Percentiles rank a stretch among this genome's conserved stretches.
Evolutionary conservation across 2,888 invertebrate species (phyloP).

Genomic region (Venustoraphidia nigricollis): DNA sequence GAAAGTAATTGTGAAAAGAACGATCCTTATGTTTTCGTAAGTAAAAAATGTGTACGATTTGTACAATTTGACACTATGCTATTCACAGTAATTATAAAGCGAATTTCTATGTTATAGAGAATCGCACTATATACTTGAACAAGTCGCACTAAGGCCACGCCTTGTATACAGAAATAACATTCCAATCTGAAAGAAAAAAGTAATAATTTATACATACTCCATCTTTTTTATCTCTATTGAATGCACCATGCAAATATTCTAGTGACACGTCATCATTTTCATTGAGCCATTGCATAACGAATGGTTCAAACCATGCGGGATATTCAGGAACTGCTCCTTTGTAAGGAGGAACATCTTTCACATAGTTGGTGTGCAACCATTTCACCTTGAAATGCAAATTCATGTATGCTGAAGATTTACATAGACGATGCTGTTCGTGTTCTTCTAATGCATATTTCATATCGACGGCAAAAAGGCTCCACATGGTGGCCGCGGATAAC

Average conservation of each 20-base stretch:
- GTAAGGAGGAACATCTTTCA: conserved; percentile 92
- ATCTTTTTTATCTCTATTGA: conserved; percentile 92
- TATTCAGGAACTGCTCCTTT: conserved; percentile 97
- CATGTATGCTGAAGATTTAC: conserved; percentile 99
- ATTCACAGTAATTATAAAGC: no score
- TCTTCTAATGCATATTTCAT: conserved; percentile 97
- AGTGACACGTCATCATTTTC: conserved; percentile 99
- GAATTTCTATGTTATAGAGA: no score
- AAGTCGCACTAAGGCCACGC: no score
- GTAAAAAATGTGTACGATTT: no score
- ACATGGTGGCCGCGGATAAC: conserved; percentile 94
- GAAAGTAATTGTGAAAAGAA: no score
- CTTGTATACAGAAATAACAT: no score
- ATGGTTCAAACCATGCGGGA: conserved; percentile 99
- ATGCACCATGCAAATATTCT: conserved; percentile 97
- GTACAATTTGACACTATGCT: no score
- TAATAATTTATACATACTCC: conserved; percentile 44
- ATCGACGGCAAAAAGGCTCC: conserved; percentile 91
- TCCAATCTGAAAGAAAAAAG: not conserved
- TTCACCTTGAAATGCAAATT: conserved; percentile 99
- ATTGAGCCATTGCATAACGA: conserved; percentile 99
- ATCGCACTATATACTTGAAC: no score
- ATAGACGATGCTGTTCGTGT: conserved; percentile 87
- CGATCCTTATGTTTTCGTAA: no score
- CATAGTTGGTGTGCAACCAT: conserved; percentile 96